A percentile compares a stretch with the other conserved stretches of the same genome.
phyloP scores from a whole-genome alignment of 2,113 vertebrate species.

The Thinocorus orbignyianus region DNA sequence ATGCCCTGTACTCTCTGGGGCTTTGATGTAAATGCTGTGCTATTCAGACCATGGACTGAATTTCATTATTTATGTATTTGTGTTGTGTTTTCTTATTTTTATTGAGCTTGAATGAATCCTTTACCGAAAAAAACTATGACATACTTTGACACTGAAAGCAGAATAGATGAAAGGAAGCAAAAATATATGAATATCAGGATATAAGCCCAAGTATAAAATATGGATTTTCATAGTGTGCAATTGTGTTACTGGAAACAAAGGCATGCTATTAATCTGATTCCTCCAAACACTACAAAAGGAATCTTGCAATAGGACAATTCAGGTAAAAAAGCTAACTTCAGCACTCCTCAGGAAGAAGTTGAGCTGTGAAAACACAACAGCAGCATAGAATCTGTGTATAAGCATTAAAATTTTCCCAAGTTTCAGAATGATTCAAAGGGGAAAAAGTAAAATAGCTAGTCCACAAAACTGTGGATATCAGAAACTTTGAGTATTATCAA shows the following conservation, averaged over 20 bases:
- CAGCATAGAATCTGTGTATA: not conserved
- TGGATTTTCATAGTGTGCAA: not conserved
- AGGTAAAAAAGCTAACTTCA: not conserved
- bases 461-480: not conserved
- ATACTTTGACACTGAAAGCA: constrained; percentile 43
- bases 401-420: not conserved
- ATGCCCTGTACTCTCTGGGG: not conserved
- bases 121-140: constrained; percentile 4
- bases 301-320: not conserved
- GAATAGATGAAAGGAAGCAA: constrained; percentile 14
- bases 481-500: not conserved
- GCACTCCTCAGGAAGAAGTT: not conserved
- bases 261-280: not conserved
- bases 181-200: constrained; percentile 8
- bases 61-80: not conserved
- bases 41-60: not conserved
- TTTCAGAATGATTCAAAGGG: not conserved
- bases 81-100: not conserved
- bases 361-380: not conserved
- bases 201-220: constrained; percentile 32
- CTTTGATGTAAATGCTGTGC: not conserved
- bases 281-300: not conserved
- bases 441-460: not conserved
- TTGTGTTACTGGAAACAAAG: constrained; percentile 29
- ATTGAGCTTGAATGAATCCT: constrained; percentile 20